Evolutionary conservation across 2,797 vertebrate species (phyloP), one percentile per base, ranked within the genome.

Genomic region (Hemitrygon akajei): DNA sequence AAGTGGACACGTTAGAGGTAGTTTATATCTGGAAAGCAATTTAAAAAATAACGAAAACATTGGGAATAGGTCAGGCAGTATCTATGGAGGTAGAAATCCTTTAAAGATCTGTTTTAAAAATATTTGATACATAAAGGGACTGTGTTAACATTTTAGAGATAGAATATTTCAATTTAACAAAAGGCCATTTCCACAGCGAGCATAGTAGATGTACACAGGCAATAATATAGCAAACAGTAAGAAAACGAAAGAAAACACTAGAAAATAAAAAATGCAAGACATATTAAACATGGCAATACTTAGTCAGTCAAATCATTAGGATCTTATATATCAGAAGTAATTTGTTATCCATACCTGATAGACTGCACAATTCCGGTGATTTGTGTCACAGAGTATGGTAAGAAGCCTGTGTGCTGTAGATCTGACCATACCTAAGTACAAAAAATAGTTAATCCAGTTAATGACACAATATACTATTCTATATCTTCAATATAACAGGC

Each of bases 351-450:
- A 94, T 95, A 99, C 99, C 98, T 99, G 77, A 98, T 96, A 95
- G 98, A 96, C 94, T 98, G 98, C 94, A 97, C 97, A 97, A 98
- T 97, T 95, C 69, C 98, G 94, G 97, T 98, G 93, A 98, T 95
- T 86, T 98, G 98, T 92, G 96, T 98, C 71, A 98, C 98, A 95
- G 98, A 97, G 47, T 99, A 99, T 0, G 99, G 99, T 93, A 99
- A 96, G 95, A 99, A 99, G 0, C 99, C 99, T 0, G 98, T 99
- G 95, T 99, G 99, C 93, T 98, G 98, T 94, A 99, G 96, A 96
- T 99, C 98, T 95, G 98, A 98, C 99, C 99, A 99, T 94, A 99
- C 98, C 99, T 99, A 94, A 60, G 30, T 95, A 95, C 11, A 94
- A 80, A 80, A 76, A 80, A 22, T n/a, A 34, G 76, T 60, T 34